Evolutionary conservation across 2,113 vertebrate genomes (phyloP).

Genomic region (Gila orcuttii): DNA sequence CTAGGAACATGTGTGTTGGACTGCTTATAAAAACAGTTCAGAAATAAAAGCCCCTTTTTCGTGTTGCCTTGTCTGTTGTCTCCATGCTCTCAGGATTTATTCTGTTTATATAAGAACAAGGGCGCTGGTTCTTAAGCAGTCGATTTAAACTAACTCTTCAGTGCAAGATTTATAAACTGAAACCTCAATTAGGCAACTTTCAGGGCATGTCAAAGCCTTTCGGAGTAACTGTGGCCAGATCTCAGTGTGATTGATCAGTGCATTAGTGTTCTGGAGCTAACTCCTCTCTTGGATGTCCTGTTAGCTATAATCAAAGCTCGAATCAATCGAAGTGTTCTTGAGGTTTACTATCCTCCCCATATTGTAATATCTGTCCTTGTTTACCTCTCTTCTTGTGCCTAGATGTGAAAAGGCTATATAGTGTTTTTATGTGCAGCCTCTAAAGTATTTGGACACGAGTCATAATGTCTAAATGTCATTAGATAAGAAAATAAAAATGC

Average conservation of each 20-base stretch:
- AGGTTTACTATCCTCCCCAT: background rate
- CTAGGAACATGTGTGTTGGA: constrained; percentile 79
- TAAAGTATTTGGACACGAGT: background rate
- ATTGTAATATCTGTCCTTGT: background rate
- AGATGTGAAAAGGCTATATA: background rate
- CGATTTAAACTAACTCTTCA: background rate
- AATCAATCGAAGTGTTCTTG: background rate
- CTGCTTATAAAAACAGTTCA: constrained; percentile 82
- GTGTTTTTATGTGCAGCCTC: background rate
- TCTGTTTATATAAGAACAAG: background rate
- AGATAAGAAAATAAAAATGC: background rate
- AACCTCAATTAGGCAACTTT: background rate
- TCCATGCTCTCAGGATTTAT: background rate
- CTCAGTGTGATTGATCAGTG: background rate
- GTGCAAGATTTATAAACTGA: background rate
- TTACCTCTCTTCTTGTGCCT: background rate
- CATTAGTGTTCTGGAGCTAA: constrained; percentile 1
- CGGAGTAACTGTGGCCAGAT: background rate
- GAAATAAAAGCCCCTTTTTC: constrained; percentile 83
- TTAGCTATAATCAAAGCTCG: background rate
- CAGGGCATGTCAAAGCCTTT: background rate
- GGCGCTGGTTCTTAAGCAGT: background rate
- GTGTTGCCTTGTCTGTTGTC: constrained; percentile 64
- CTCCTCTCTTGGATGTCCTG: background rate
- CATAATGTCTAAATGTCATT: background rate